A percentile compares a stretch with the other conserved stretches of the same genome.
phyloP scores from a whole-genome alignment of 2,888 invertebrate genomes.

The Diloba caeruleocephala region DNA sequence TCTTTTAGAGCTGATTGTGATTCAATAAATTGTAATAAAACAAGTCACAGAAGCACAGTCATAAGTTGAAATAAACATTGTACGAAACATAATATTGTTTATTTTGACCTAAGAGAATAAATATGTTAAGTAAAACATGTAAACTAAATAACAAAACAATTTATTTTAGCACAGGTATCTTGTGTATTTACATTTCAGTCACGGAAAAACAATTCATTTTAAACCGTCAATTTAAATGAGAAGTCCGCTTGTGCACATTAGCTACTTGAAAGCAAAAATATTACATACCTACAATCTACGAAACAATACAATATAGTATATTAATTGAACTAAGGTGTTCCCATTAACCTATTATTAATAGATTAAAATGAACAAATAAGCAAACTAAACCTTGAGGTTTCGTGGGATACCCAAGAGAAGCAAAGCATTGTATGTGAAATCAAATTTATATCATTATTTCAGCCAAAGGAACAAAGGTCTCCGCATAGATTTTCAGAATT shows the following conservation, averaged over 20 bases:
- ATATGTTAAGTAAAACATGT: slow-evolving; percentile 34
- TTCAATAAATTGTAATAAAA: slow-evolving; percentile 18
- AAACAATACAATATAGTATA: too few species aligned
- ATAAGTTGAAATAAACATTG: slow-evolving; percentile 41
- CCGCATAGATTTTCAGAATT: too few species aligned
- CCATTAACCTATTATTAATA: too few species aligned
- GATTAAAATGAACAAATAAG: too few species aligned
- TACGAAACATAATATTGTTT: slow-evolving; percentile 38
- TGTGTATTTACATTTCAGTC: slow-evolving; percentile 34
- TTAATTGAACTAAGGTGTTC: too few species aligned
- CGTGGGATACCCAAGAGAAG: too few species aligned
- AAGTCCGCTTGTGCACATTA: slow-evolving; percentile 31
- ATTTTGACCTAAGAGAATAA: slow-evolving; percentile 34
- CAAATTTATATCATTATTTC: too few species aligned
- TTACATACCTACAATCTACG: background rate
- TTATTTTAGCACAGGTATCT: background rate
- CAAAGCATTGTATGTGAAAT: too few species aligned
- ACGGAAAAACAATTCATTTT: slow-evolving; percentile 39
- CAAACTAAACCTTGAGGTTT: too few species aligned
- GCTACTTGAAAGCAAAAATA: slow-evolving; percentile 12
- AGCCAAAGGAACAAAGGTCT: too few species aligned
- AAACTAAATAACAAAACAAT: slow-evolving; percentile 31
- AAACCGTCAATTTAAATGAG: slow-evolving; percentile 37
- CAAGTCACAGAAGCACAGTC: slow-evolving; percentile 37
- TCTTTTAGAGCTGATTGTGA: slow-evolving; percentile 7